Percentiles rank a stretch among this genome's conserved stretches.
Conservation (phyloP, 2,797 vertebrate species). For the Phaenicophaeus curvirostris region DNA sequence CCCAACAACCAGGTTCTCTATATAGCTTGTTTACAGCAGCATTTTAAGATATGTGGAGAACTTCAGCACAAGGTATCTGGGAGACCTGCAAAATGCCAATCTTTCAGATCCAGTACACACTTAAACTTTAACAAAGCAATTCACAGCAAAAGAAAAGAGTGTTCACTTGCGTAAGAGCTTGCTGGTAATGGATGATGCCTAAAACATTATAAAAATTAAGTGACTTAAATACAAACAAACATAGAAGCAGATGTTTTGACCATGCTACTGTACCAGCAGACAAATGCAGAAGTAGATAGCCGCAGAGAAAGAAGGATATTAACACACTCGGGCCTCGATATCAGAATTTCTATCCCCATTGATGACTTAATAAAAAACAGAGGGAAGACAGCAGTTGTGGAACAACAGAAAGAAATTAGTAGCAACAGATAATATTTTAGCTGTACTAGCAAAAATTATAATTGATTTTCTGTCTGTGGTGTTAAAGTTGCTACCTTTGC, state of each 20-base stretch:
- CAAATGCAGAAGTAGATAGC: not conserved
- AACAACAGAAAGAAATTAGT: conserved; percentile 54
- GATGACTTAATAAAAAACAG: not conserved
- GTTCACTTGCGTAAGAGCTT: not conserved
- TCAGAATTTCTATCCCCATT: not conserved
- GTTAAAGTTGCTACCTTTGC: conserved; percentile 41
- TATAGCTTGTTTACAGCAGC: not conserved
- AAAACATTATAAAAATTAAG: not conserved
- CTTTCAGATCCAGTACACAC: not conserved
- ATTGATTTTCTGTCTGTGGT: conserved; percentile 69
- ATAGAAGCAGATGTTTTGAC: not conserved
- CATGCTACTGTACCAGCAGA: not conserved
- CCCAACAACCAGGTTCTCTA: not conserved
- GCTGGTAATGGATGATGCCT: not conserved
- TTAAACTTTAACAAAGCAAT: not conserved
- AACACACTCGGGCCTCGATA: not conserved
- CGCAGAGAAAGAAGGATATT: not conserved
- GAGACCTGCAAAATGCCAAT: not conserved
- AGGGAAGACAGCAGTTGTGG: not conserved
- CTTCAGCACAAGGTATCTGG: not conserved
- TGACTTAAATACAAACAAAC: not conserved
- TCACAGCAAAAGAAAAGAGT: not conserved
- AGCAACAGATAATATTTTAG: conserved; percentile 57
- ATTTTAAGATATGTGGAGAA: not conserved
- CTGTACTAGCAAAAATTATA: conserved; percentile 37